These are phyloP conservation scores for Aphodius sticticus DNA, from an alignment of 2,888 invertebrate species.

Conservation along the genomic window DNA sequence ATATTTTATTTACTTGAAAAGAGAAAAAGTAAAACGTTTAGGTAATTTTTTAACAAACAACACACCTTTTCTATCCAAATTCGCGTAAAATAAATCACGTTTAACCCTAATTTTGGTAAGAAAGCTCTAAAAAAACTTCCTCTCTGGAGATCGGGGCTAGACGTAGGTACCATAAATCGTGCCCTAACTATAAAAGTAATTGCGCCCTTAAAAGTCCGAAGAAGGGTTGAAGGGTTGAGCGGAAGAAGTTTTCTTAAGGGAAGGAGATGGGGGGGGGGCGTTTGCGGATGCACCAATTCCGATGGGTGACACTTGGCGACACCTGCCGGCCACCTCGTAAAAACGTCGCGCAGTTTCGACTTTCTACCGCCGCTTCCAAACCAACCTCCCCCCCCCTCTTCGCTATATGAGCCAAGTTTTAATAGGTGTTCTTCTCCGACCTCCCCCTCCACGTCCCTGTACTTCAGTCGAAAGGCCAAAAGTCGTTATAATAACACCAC, in stretches of 20 bases:
- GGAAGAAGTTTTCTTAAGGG: neutral
- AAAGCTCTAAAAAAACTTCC: no score
- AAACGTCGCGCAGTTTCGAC: neutral
- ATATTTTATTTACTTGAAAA: no score
- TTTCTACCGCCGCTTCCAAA: neutral
- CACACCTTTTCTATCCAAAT: no score
- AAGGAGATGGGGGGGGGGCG: neutral
- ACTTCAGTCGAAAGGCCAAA: neutral
- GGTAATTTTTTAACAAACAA: no score
- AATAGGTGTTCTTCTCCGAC: neutral
- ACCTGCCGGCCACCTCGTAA: slow-evolving; percentile 4
- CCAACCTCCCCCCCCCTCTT: neutral
- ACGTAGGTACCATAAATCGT: neutral
- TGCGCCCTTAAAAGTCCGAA: neutral
- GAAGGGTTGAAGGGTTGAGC: neutral
- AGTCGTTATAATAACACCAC: neutral
- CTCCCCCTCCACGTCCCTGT: neutral
- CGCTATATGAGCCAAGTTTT: slow-evolving; percentile 4
- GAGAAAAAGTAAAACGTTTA: no score
- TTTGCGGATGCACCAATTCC: neutral
- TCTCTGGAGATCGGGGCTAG: no score
- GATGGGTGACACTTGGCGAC: slow-evolving; percentile 4
- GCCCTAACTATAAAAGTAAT: neutral
- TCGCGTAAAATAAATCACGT: no score
- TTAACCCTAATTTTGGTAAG: no score